A percentile compares a stretch with the other conserved stretches of the same genome.
phyloP scores from a whole-genome alignment of 2,113 vertebrate genomes.

The Erpornis zantholeuca region DNA sequence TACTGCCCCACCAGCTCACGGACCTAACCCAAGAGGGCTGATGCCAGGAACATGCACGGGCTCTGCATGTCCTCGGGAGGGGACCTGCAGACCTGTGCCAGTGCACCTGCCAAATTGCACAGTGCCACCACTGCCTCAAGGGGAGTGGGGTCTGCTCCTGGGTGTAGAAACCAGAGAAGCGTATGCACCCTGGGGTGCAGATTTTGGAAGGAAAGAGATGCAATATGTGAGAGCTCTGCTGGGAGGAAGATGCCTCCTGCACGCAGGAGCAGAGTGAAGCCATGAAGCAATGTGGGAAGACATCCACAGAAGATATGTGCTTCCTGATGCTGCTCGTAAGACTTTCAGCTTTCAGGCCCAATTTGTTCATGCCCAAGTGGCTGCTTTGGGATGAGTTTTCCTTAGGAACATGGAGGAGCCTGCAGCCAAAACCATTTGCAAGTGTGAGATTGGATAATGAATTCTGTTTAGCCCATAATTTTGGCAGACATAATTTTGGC shows the following conservation, averaged over 20 bases:
- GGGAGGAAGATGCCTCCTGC: not conserved
- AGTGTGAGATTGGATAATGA: not conserved
- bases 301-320: accelerated
- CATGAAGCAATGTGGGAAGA: not conserved
- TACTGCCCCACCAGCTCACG: not conserved
- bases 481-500: not conserved
- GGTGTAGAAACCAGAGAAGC: not conserved
- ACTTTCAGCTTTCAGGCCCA: not conserved
- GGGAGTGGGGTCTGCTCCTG: not conserved
- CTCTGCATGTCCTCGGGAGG: accelerated
- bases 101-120: not conserved
- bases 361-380: not conserved
- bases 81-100: not conserved
- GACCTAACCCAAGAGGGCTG: not conserved
- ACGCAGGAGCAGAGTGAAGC: not conserved
- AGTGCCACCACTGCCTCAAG: accelerated
- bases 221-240: not conserved
- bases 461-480: not conserved
- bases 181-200: not conserved
- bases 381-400: not conserved
- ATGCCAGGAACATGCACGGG: not conserved
- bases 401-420: not conserved
- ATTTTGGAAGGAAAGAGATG: not conserved
- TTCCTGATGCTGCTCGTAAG: not conserved
- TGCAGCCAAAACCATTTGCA: not conserved